Base-by-base conservation (phyloP, 2,888 invertebrate species). In the Cryptophagus acutangulus region DNA sequence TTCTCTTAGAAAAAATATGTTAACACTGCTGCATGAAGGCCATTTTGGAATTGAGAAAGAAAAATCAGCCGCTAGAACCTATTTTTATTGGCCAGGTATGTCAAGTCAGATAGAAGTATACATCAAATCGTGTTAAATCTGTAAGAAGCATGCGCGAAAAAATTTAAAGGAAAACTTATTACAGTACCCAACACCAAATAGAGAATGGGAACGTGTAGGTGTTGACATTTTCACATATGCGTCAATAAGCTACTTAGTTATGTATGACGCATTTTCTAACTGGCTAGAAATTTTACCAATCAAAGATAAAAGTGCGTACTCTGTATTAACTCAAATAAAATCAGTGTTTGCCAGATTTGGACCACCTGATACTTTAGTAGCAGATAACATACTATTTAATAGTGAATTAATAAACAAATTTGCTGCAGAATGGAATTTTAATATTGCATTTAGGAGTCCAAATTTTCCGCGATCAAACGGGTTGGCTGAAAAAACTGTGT, bases 371-470 rank as follows among this genome's bases (percentile, higher is more conserved):
- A 28, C 5, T 25, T 2, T 44, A 10, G 24, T 43, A 13, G n/a
- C 28, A 30, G 46, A 45, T 26, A 46, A 45, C 38, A 26, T 44
- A 17, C 40, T 38, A 24, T 43, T 43, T 44, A 14, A 14, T 29
- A 40, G 43, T 34, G n/a, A 17, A 9, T 12, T n/a, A 8, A 36
- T 37, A 25, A 33, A 37, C 34, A 14, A 38, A 13, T 46, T 45
- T 40, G 35, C 35, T 14, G 34, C 39, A 2, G 36, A 40, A 3
- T 49, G 46, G 45, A 45, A 49, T 39, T 49, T 49, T 17, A 30
- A 35, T 6, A 4, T 40, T 24, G 13, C 41, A 13, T 25, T 26
- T 10, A n/a, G 37, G 5, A 43, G 43, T 26, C 48, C 43, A 20
- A 26, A 45, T 14, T 42, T 38, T 37, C 41, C 39, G 9, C 18